These are phyloP conservation scores for Cryptocephalus primarius DNA, from an alignment of 2,888 invertebrate genomes.

Conservation along the genomic window DNA sequence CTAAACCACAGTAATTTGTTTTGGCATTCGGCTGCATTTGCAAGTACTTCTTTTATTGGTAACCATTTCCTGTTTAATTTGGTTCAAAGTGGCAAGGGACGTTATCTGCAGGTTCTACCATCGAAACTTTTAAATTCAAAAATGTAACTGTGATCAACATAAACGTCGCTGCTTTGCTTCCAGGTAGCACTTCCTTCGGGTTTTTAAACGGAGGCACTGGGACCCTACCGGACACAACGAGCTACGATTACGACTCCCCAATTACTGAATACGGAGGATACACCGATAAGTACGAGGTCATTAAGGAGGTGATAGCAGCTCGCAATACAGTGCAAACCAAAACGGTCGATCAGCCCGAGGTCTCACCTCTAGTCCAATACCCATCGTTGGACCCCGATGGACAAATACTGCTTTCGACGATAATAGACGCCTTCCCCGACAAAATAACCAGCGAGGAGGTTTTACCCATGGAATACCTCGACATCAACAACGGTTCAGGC, in stretches of 20 bases:
- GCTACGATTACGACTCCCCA: conserved; percentile 79
- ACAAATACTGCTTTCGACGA: conserved; percentile 1
- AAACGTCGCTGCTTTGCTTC: conserved; percentile 20
- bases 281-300: conserved; percentile 58
- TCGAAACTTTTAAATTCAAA: too few relatives aligned
- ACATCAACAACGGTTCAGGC: conserved; percentile 35
- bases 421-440: conserved; percentile 7
- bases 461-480: conserved; percentile 27
- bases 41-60: too few relatives aligned
- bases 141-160: too few relatives aligned
- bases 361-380: not conserved
- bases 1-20: too few relatives aligned
- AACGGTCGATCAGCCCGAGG: not conserved
- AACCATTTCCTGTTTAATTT: too few relatives aligned
- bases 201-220: not conserved
- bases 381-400: not conserved
- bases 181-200: conserved; percentile 55
- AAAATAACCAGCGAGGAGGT: conserved; percentile 16
- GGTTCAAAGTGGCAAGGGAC: too few relatives aligned
- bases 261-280: conserved; percentile 81
- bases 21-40: too few relatives aligned
- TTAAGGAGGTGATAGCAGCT: conserved; percentile 42
- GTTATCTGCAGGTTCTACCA: too few relatives aligned
- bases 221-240: conserved; percentile 29
- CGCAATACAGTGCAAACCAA: conserved; percentile 19